Evolutionary conservation across 2,797 vertebrate species (phyloP).

Genomic region (Dipus sagitta): DNA sequence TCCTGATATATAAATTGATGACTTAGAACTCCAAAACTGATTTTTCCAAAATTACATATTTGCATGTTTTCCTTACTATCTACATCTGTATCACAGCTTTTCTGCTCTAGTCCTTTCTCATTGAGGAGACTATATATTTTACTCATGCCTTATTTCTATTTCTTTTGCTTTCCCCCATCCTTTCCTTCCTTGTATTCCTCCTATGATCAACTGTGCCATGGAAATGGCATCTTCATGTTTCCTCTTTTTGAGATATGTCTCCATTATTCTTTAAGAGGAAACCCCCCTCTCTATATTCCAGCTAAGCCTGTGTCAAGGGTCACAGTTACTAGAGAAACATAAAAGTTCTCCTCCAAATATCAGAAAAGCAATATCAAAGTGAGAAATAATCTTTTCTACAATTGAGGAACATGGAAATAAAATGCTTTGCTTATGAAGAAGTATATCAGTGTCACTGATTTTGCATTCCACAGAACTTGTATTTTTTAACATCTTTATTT

Average conservation of each 20-base stretch:
- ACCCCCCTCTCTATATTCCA: background rate
- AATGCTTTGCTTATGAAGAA: background rate
- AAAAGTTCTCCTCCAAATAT: background rate
- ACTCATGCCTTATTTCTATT: background rate
- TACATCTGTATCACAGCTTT: background rate
- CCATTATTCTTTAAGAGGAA: background rate
- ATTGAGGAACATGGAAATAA: constrained; percentile 9
- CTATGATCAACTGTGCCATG: background rate
- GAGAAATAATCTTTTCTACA: background rate
- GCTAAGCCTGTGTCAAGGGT: background rate
- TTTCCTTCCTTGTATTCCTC: too few species aligned
- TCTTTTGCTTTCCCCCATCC: background rate
- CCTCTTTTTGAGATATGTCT: background rate
- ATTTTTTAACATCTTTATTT: background rate
- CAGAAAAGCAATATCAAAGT: background rate
- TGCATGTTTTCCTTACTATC: background rate
- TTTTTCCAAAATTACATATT: background rate
- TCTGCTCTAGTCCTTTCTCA: background rate
- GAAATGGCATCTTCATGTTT: background rate
- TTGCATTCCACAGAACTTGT: background rate
- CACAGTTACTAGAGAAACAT: constrained; percentile 40
- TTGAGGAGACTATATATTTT: background rate
- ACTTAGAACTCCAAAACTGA: background rate
- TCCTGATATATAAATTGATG: background rate
- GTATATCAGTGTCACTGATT: background rate